These are phyloP conservation scores for Lepidurus packardi DNA, from an alignment of 1,140 invertebrate species.

Conservation along the genomic window DNA sequence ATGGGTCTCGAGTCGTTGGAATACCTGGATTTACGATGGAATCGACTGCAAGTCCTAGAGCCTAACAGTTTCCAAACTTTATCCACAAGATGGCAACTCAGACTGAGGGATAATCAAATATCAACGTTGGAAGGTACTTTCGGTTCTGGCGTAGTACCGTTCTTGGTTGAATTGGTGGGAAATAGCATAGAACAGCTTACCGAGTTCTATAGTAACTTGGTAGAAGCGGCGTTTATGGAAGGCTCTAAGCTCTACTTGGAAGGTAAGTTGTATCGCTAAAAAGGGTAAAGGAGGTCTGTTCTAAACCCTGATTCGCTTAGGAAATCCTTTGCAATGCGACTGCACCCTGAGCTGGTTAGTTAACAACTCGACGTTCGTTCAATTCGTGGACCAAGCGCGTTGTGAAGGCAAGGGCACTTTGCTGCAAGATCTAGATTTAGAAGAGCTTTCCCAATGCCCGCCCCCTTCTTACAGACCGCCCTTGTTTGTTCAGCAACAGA, in stretches of 20 bases:
- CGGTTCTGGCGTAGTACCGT: slow-evolving; percentile 29
- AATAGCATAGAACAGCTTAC: slow-evolving; percentile 31
- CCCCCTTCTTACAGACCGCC: neutral
- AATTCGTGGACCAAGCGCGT: slow-evolving; percentile 28
- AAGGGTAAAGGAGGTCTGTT: neutral
- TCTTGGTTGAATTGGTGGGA: slow-evolving; percentile 31
- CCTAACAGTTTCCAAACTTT: slow-evolving; percentile 26
- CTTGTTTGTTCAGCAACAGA: neutral
- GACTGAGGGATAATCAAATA: slow-evolving; percentile 33
- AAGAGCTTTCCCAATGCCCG: slow-evolving; percentile 26
- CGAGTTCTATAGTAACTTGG: slow-evolving; percentile 29
- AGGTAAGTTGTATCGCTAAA: slow-evolving; percentile 24
- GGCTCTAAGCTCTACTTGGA: slow-evolving; percentile 33
- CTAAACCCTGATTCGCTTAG: slow-evolving; percentile 1
- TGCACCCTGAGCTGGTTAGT: slow-evolving; percentile 33
- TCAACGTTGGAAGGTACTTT: slow-evolving; percentile 31
- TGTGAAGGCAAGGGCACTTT: slow-evolving; percentile 28
- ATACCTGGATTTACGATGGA: slow-evolving; percentile 34
- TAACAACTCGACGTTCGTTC: slow-evolving; percentile 29
- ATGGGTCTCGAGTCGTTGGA: slow-evolving; percentile 64
- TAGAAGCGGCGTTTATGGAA: slow-evolving; percentile 31
- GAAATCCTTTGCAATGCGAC: slow-evolving; percentile 34
- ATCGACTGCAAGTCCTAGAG: slow-evolving; percentile 28
- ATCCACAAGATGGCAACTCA: slow-evolving; percentile 31
- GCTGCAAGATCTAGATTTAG: neutral